A percentile compares a stretch with the other conserved stretches of the same genome.
phyloP scores from a whole-genome alignment of 2,888 invertebrate genomes.

The Aelia acuminata region DNA sequence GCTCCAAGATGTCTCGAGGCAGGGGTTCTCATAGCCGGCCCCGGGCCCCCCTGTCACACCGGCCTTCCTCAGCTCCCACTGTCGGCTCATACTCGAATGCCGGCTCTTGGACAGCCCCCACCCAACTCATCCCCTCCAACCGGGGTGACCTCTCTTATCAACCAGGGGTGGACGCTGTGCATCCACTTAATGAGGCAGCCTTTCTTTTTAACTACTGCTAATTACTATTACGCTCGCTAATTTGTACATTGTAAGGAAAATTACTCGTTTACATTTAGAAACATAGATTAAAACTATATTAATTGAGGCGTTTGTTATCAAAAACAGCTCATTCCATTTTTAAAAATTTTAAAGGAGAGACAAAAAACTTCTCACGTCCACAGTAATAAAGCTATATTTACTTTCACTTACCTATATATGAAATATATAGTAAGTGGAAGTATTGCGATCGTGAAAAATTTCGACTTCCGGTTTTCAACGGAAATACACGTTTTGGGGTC shows the following conservation, averaged over 20 bases:
- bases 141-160: conserved; percentile 29
- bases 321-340: too few relatives aligned
- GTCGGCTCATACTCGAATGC: conserved; percentile 56
- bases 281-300: too few relatives aligned
- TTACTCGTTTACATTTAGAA: too few relatives aligned
- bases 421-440: too few relatives aligned
- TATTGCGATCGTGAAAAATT: too few relatives aligned
- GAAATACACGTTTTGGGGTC: too few relatives aligned
- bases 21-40: conserved; percentile 64
- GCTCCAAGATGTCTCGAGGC: conserved; percentile 56
- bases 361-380: too few relatives aligned
- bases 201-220: not conserved
- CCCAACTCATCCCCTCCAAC: conserved; percentile 37
- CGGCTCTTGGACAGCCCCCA: conserved; percentile 10
- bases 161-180: not conserved
- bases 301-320: too few relatives aligned
- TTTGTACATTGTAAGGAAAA: not conserved
- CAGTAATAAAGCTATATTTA: too few relatives aligned
- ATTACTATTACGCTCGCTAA: not conserved
- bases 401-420: too few relatives aligned
- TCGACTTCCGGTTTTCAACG: too few relatives aligned
- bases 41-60: conserved; percentile 57
- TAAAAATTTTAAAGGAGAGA: too few relatives aligned
- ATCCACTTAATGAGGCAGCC: conserved; percentile 17
- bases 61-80: conserved; percentile 62